phyloP scores from a whole-genome alignment of 2,113 vertebrate species.

The Climacteris rufus region DNA sequence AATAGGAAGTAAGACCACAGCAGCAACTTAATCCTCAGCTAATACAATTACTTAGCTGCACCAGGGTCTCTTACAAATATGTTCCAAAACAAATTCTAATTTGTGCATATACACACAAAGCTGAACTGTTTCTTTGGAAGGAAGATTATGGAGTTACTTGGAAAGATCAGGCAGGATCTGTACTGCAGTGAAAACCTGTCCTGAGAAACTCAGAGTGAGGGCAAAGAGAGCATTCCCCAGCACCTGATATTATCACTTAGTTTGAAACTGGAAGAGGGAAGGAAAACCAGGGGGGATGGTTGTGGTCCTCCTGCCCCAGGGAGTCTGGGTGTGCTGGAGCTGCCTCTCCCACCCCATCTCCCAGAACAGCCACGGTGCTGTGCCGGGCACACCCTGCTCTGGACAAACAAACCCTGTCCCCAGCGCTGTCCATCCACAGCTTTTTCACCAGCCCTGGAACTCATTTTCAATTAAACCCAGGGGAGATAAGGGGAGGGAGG shows the following conservation, averaged over 20 bases:
- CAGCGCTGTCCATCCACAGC: not conserved
- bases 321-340: not conserved
- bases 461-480: not conserved
- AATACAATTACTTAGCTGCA: constrained; percentile 6
- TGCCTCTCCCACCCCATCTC: accelerated
- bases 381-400: not conserved
- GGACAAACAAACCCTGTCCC: not conserved
- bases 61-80: not conserved
- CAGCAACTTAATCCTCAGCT: not conserved
- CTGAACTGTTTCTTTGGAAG: constrained; percentile 1
- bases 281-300: not conserved
- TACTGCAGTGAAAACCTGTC: not conserved
- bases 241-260: not conserved
- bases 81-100: constrained; percentile 30
- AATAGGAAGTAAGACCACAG: not conserved
- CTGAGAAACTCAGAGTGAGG: not conserved
- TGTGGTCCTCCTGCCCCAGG: not conserved
- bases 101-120: not conserved
- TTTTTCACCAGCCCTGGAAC: not conserved
- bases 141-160: constrained; percentile 1
- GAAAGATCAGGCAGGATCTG: not conserved
- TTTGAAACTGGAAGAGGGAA: not conserved
- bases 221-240: not conserved
- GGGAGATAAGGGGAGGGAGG: not conserved
- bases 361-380: accelerated